Conservation (phyloP, 2,113 vertebrate genomes). For the Phodopus roborovskii region DNA sequence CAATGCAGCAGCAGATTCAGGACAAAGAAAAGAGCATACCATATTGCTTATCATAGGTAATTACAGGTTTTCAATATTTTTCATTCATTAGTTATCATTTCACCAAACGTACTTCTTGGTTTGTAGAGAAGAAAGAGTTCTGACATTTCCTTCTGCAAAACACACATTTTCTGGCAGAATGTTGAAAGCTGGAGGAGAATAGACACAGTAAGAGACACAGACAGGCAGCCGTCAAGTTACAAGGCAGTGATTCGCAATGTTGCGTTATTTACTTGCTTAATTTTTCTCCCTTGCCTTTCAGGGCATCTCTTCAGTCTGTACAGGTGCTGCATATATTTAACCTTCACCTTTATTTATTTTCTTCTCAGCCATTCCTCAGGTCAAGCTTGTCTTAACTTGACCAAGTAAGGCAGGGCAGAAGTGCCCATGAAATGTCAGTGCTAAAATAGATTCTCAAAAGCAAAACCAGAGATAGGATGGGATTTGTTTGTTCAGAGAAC, state of each 20-base stretch:
- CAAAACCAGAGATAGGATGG: conserved; percentile 33
- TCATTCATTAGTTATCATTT: conserved; percentile 82
- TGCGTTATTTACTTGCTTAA: conserved; percentile 71
- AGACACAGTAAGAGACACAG: conserved; percentile 33
- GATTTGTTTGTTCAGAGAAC: conserved; percentile 47
- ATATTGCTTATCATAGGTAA: conserved; percentile 84
- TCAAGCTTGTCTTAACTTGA: conserved; percentile 72
- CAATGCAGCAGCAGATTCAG: conserved; percentile 58
- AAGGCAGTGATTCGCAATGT: conserved; percentile 26
- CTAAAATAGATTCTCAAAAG: conserved; percentile 69
- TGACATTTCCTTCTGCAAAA: conserved; percentile 74
- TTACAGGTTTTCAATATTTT: conserved; percentile 81
- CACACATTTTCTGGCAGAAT: conserved; percentile 74
- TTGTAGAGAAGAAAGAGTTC: conserved; percentile 61
- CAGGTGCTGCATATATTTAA: conserved; percentile 40
- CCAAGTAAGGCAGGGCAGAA: conserved; percentile 55
- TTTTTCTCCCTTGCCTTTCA: conserved; percentile 68
- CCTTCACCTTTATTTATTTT: conserved; percentile 64
- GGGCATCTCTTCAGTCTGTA: conserved; percentile 57
- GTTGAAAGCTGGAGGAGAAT: conserved; percentile 56
- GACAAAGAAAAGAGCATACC: conserved; percentile 71
- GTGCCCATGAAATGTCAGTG: conserved; percentile 63
- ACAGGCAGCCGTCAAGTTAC: conserved; percentile 48
- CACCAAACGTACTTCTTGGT: conserved; percentile 72
- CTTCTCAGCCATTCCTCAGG: conserved; percentile 60